phyloP scores from a whole-genome alignment of 23 tunicate species.

The Trididemnum miniatum region DNA sequence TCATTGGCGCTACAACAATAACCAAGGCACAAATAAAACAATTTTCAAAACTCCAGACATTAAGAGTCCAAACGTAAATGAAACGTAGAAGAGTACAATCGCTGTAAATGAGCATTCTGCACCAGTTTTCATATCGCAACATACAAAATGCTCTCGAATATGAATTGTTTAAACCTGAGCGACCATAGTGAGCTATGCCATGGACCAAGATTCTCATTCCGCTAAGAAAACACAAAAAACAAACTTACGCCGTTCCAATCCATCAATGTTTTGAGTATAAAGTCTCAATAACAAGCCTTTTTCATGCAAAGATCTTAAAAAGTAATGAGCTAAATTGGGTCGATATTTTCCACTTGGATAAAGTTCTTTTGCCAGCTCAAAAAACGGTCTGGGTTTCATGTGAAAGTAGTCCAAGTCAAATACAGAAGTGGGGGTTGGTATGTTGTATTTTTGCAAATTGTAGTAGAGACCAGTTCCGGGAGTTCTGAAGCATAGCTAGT shows the following conservation, averaged over 20 bases:
- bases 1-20: too few relatives aligned
- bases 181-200: too few relatives aligned
- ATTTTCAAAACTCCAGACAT: too few relatives aligned
- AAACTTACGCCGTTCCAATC: conserved; percentile 83
- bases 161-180: too few relatives aligned
- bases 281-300: conserved; percentile 71
- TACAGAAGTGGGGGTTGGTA: conserved; percentile 76
- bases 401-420: conserved; percentile 86
- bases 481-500: conserved; percentile 63
- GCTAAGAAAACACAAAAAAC: too few relatives aligned
- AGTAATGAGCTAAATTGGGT: conserved; percentile 81
- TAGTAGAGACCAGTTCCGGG: conserved; percentile 89
- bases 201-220: too few relatives aligned
- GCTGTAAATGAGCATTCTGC: too few relatives aligned
- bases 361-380: conserved; percentile 84
- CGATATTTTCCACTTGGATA: conserved; percentile 87
- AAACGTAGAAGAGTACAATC: too few relatives aligned
- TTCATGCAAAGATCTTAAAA: conserved; percentile 59
- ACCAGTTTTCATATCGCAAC: too few relatives aligned
- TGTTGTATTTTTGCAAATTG: conserved; percentile 65
- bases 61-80: too few relatives aligned
- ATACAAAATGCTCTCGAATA: too few relatives aligned
- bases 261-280: conserved; percentile 96
- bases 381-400: conserved; percentile 87
- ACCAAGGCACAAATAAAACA: too few relatives aligned